Evolutionary conservation across 2,113 vertebrate genomes (phyloP).

Genomic region (Phoxinus phoxinus): DNA sequence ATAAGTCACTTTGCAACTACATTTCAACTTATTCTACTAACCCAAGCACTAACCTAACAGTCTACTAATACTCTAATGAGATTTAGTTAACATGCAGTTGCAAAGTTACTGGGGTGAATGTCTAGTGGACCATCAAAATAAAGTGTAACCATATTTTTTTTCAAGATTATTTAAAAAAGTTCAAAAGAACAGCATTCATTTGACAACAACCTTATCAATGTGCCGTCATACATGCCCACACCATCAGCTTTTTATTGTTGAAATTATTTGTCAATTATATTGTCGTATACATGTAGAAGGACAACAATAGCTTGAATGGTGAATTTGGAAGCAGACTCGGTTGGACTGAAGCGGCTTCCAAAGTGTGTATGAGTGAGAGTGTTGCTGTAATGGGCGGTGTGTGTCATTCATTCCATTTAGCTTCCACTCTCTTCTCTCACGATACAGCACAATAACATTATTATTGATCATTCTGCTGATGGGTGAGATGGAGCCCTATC

Average conservation of each 20-base stretch:
- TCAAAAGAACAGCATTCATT: not conserved
- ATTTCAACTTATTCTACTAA: too few relatives aligned
- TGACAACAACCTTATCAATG: too few relatives aligned
- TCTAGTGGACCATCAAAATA: too few relatives aligned
- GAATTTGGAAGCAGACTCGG: not conserved
- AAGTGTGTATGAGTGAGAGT: conserved; percentile 5
- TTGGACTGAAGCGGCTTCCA: not conserved
- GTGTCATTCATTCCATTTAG: conserved; percentile 38
- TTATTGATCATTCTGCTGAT: conserved; percentile 39
- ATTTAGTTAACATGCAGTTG: too few relatives aligned
- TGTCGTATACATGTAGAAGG: not conserved
- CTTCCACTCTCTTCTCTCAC: conserved; percentile 31
- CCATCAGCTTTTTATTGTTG: not conserved
- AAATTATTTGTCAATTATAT: not conserved
- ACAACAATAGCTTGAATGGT: not conserved
- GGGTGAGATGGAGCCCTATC: conserved; percentile 25
- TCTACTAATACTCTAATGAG: too few relatives aligned
- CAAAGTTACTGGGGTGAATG: too few relatives aligned
- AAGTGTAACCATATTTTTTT: too few relatives aligned
- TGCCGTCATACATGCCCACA: not conserved
- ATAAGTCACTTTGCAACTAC: too few relatives aligned
- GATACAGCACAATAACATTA: conserved; percentile 39
- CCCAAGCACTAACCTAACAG: too few relatives aligned
- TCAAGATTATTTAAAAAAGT: not conserved
- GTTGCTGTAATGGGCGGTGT: not conserved